These are phyloP conservation scores for Marcusenius ussheri DNA, from an alignment of 2,113 vertebrate species.

Conservation along the genomic window DNA sequence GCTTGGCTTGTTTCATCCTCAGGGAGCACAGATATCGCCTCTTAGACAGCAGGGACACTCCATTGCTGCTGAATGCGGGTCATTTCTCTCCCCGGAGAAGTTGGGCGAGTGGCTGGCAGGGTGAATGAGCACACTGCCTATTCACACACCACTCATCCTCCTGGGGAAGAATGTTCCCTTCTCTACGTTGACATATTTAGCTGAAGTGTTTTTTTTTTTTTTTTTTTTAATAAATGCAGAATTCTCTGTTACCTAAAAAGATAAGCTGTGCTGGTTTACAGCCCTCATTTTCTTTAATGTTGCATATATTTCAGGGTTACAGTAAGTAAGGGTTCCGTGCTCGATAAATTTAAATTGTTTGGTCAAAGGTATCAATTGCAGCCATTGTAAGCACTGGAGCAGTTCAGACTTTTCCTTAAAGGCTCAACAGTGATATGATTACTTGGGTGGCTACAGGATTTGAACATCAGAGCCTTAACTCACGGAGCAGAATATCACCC, in stretches of 20 bases:
- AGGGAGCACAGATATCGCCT: neutral
- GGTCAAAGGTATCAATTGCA: neutral
- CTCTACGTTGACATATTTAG: neutral
- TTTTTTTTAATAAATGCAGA: neutral
- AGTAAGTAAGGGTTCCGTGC: neutral
- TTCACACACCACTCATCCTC: neutral
- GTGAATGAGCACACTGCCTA: neutral
- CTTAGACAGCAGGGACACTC: neutral
- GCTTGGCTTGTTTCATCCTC: neutral
- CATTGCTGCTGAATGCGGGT: neutral
- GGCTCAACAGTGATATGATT: neutral
- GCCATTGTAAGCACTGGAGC: neutral
- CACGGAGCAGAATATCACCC: neutral
- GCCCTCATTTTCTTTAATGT: neutral
- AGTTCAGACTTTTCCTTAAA: neutral
- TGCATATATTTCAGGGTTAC: neutral
- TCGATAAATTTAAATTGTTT: neutral
- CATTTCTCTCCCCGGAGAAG: slow-evolving; percentile 16
- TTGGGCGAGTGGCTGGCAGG: neutral
- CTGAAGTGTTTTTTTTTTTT: neutral
- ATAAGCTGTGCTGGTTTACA: neutral
- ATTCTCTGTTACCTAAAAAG: neutral
- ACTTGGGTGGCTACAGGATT: neutral
- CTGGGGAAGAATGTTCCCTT: neutral
- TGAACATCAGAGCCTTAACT: neutral